Evolutionary conservation across 2,113 vertebrate species (phyloP), one percentile per base, ranked within the genome.

Genomic region (Salvelinus sp.): DNA sequence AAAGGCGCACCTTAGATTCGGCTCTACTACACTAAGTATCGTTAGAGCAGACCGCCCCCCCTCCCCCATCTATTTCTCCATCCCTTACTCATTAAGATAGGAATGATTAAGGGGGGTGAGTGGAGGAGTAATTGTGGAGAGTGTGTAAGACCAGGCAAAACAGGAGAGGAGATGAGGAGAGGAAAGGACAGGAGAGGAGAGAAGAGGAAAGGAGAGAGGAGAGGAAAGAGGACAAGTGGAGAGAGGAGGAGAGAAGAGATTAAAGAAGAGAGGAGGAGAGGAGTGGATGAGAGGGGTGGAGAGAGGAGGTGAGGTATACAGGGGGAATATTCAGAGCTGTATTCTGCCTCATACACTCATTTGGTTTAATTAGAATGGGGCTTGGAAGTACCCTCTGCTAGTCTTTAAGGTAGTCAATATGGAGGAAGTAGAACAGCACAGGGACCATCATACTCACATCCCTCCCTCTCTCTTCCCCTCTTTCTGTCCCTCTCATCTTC

Each of bases 161-260:
- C 38, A 44, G 38, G 38, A 44, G 38, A 44, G 38, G 7, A 44
- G 33, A 6, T 33, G 33, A 33, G 33, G 33, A 33, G 33, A 33
- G 33, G 33, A 33, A 33, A 33, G 6, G 33, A 33, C 6, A 6
- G 38, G 9, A 44, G 38, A 44, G 38, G 9, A 44, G 38, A 10
- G 9, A 10, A 10, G 7, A 44, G 38, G 9, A 44, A 71, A 83
- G 88, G 72, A 80, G 85, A 88, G 90, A 88, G 84, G 81, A 85
- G 83, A 80, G 81, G 85, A 88, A 87, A 88, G 87, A 90, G 38
- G 38, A 33, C 33, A 33, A 86, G 88, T 84, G 86, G 85, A 90
- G 87, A 88, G 91, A 88, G 88, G 84, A 76, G 75, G 82, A 9
- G 2, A 9, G 38, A 9, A 38, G 6, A 38, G 38, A 38, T 38